Evolutionary conservation across 2,888 invertebrate species (phyloP).

Genomic region (Epiblema foenella): DNA sequence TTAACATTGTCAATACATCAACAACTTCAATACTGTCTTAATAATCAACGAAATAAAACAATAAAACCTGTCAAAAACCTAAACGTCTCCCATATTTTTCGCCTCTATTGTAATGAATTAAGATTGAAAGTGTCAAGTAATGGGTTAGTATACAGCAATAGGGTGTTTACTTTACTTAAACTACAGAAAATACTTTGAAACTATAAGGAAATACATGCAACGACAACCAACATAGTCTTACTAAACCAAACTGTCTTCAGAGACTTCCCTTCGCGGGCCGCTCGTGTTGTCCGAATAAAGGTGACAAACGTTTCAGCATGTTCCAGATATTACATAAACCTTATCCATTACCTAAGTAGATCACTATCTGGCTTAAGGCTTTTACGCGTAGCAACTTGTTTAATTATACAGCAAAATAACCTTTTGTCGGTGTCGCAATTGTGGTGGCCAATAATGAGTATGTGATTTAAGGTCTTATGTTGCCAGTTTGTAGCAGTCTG

Average conservation of each 20-base stretch:
- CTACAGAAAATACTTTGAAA: background rate
- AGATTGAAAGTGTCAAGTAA: too few species aligned
- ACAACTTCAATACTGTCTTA: too few species aligned
- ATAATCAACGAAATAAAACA: too few species aligned
- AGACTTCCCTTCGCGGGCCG: background rate
- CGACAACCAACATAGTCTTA: background rate
- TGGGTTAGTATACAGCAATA: too few species aligned
- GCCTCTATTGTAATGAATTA: too few species aligned
- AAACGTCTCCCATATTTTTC: too few species aligned
- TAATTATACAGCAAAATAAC: constrained; percentile 27
- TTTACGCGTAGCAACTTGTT: constrained; percentile 20
- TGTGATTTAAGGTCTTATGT: constrained; percentile 12
- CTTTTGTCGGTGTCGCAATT: constrained; percentile 33
- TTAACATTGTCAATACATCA: too few species aligned
- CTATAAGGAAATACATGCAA: background rate
- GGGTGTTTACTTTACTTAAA: background rate
- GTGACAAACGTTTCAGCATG: constrained; percentile 15
- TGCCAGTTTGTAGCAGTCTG: background rate
- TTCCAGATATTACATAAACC: constrained; percentile 21
- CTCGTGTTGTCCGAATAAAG: constrained; percentile 18
- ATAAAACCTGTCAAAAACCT: too few species aligned
- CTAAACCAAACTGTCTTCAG: background rate
- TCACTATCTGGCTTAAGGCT: constrained; percentile 27
- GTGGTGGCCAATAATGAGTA: constrained; percentile 17
- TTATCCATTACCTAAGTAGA: constrained; percentile 22